Base-by-base conservation (phyloP, 2,113 vertebrate genomes). In the Odontophorus gujanensis region DNA sequence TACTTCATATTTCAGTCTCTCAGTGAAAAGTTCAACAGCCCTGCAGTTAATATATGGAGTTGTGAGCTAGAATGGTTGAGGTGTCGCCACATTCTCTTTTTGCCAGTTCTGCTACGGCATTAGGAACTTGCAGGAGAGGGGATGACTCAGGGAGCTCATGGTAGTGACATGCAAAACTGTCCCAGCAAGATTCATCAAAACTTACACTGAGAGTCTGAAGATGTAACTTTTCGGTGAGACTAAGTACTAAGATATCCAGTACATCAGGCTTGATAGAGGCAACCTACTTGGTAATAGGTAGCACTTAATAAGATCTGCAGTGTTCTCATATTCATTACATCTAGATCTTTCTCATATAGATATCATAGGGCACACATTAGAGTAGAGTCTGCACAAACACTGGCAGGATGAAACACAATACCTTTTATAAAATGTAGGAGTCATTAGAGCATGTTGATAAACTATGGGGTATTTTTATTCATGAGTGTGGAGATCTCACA, bases 251-350 rank as follows among this genome's bases (percentile, higher is more conserved):
- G 22, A 30, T 73, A 13, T 58, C 22, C 12, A 73, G 38, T 61
- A 75, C 75, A 78, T 51, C 22, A 32, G 53, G 40, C 36, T 43
- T 57, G 19, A 42, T 6, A 67, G 10, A 42, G 28, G 42, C 25
- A 75, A 89, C 75, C 42, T 42, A 25, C 9, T 24, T 6, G 0
- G 0, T 59, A 80, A 67, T 7, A 40, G 7, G 36, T 34, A 74
- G 88, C 51, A 67, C 17, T 81, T 68, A 43, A 0, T 8, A 36
- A 36, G 24, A 51, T 79, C 48, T 51, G 28, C 1, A 7, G 9
- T 62, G 21, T 53, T 87, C 8, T 40, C 16, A 14, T 53, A 3
- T 42, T 32, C 53, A 32, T 78, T 53, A 47, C 1, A 0, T 30
- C 48, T 73, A 24, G 18, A 40, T 65, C 40, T 76, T 9, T 0